Conservation (phyloP, 2,888 invertebrate species). For the Lomographa bimaculata region DNA sequence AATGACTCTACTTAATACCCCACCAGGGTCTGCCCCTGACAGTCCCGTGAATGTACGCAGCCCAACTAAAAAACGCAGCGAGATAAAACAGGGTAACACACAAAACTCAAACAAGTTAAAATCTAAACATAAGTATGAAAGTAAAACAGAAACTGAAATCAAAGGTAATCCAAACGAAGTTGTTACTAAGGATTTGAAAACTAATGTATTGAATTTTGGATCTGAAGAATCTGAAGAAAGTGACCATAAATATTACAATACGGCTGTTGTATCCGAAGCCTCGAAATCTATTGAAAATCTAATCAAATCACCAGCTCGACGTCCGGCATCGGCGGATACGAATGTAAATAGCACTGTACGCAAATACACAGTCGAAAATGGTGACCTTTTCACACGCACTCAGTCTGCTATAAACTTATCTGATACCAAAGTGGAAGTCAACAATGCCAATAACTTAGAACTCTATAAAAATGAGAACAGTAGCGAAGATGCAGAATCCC, state of each 20-base stretch:
- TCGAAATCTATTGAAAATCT: slow-evolving; percentile 59
- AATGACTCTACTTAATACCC: slow-evolving; percentile 57
- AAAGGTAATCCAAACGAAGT: slow-evolving; percentile 12
- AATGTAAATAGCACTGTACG: slow-evolving; percentile 41
- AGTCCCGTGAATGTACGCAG: slow-evolving; percentile 45
- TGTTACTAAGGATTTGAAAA: slow-evolving; percentile 10
- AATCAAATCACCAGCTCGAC: slow-evolving; percentile 65
- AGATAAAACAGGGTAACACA: slow-evolving; percentile 2
- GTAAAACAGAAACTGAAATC: slow-evolving; percentile 7
- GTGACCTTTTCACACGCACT: slow-evolving; percentile 43
- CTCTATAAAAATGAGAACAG: slow-evolving; percentile 37
- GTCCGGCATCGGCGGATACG: slow-evolving; percentile 56
- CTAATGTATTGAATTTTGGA: slow-evolving; percentile 28
- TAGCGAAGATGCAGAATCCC: slow-evolving; percentile 55
- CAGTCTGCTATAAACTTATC: slow-evolving; percentile 53
- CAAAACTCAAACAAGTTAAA: slow-evolving; percentile 13
- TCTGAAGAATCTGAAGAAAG: slow-evolving; percentile 48
- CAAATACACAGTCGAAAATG: slow-evolving; percentile 45
- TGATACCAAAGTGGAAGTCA: slow-evolving; percentile 29
- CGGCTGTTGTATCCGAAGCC: slow-evolving; percentile 39
- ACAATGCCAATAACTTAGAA: slow-evolving; percentile 19
- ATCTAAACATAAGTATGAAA: slow-evolving; percentile 16
- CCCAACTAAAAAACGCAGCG: slow-evolving; percentile 24
- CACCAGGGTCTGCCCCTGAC: slow-evolving; percentile 54
- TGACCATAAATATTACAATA: slow-evolving; percentile 46